Base-by-base conservation (phyloP, 2,888 invertebrate species). In the Xylota sylvarum region DNA sequence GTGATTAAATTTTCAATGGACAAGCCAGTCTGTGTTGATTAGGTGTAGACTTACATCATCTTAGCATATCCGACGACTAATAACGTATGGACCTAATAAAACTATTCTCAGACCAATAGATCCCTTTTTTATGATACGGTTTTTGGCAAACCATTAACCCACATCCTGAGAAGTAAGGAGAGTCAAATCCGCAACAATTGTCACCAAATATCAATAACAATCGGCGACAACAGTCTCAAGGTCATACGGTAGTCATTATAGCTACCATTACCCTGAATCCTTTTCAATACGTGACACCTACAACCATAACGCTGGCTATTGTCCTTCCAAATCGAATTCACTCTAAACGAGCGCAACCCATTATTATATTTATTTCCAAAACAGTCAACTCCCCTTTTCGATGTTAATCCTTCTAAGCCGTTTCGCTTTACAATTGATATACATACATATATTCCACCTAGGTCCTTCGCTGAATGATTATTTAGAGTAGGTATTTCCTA, bases 201-300 rank as follows among this genome's bases (percentile, higher is more conserved):
- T 14, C 35, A 37, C 5, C 9, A 6, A 32, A 56, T 32, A 32
- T 48, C 30, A 5, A 23, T 9, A 37, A 76, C 30, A 40, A 37
- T 67, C 46, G 79, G 64, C 79, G 83, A 73, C 73, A 40, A 2
- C 19, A 56, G 62, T 74, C 69, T 74, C 69, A 84, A 84, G 84
- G 84, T 65, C 84, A 62, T 79, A 69, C 84, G 27, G 79, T 79
- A 84, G 84, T 84, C 79, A 79, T 84, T 79, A n/a, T n/a, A 82
- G 37, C 55, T 52, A 48, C 62, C 80, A 73, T 62, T 48, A 17
- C 30, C 76, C 65, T 2, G 27, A 62, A 55, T 74, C 60, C 73
- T 55, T 81, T 81, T 60, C 73, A 46, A 10, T 27, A 52, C 48
- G 35, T 79, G 32, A 69, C 60, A 65, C 64, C 79, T 70, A 78